Conservation (phyloP, 2,113 vertebrate species). For the Meleagris gallopavo region DNA sequence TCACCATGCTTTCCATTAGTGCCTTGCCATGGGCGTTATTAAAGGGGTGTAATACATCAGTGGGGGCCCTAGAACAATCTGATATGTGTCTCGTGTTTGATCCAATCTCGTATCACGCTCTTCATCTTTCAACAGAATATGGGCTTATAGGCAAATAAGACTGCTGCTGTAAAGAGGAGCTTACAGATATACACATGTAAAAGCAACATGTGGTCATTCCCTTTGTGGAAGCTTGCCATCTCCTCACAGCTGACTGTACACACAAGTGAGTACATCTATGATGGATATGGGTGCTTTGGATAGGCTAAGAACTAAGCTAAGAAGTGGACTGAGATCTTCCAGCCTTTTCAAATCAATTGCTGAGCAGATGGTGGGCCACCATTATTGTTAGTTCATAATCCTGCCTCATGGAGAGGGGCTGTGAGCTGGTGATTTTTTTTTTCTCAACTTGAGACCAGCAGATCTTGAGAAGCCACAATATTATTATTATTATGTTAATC, state of each 20-base stretch:
- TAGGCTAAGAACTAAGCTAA: background rate
- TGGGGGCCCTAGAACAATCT: background rate
- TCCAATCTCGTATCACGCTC: background rate
- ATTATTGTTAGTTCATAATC: background rate
- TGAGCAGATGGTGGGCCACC: slow-evolving; percentile 41
- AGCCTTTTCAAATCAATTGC: background rate
- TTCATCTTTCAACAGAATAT: background rate
- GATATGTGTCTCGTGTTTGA: background rate
- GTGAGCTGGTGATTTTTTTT: slow-evolving; percentile 30
- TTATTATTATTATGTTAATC: background rate
- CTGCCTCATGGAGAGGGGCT: background rate
- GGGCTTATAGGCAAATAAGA: background rate
- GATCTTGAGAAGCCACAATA: slow-evolving; percentile 44
- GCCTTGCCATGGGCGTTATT: background rate
- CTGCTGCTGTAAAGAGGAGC: background rate
- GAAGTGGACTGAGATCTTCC: background rate
- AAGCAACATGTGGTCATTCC: background rate
- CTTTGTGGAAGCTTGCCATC: background rate
- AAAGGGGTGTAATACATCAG: background rate
- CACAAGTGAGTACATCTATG: background rate
- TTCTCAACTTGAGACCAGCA: slow-evolving; percentile 49
- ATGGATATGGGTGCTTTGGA: background rate
- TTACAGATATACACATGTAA: fast-evolving
- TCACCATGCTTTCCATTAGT: background rate
- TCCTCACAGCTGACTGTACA: background rate